phyloP scores from a whole-genome alignment of 2,113 vertebrate genomes.

The Silurus meridionalis region DNA sequence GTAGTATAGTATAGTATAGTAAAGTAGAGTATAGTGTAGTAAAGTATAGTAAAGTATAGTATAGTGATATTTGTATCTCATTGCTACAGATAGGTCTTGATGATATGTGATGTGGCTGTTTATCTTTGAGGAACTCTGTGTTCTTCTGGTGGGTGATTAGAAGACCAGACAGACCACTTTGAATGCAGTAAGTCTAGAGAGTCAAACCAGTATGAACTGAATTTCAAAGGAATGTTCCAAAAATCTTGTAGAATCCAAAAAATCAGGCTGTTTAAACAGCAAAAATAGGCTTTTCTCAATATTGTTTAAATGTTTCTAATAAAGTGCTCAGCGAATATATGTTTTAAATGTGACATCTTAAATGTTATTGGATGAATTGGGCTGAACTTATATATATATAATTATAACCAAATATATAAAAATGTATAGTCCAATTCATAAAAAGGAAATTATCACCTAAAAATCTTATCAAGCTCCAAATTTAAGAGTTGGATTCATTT shows the following conservation, averaged over 20 bases:
- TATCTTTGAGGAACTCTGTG: background rate
- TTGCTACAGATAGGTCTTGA: background rate
- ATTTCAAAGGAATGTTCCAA: background rate
- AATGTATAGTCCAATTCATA: background rate
- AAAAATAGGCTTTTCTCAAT: background rate
- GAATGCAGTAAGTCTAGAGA: slow-evolving; percentile 53
- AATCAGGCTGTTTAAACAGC: background rate
- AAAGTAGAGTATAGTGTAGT: no score
- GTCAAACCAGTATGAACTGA: slow-evolving; percentile 18
- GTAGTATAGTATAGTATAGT: no score
- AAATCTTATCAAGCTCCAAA: background rate
- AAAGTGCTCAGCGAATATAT: background rate
- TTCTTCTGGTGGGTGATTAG: background rate
- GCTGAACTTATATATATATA: no score
- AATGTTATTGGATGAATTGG: background rate
- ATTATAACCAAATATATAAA: no score
- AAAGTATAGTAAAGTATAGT: background rate
- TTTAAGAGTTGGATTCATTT: background rate
- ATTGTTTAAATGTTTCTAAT: background rate
- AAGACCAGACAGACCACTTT: slow-evolving; percentile 11
- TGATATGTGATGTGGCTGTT: no score
- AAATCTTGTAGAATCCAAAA: background rate
- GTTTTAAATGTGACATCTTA: background rate
- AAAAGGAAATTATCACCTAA: background rate
- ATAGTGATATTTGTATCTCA: background rate